Conservation (phyloP, 1,140 invertebrate genomes). For the Lethocerus indicus region DNA sequence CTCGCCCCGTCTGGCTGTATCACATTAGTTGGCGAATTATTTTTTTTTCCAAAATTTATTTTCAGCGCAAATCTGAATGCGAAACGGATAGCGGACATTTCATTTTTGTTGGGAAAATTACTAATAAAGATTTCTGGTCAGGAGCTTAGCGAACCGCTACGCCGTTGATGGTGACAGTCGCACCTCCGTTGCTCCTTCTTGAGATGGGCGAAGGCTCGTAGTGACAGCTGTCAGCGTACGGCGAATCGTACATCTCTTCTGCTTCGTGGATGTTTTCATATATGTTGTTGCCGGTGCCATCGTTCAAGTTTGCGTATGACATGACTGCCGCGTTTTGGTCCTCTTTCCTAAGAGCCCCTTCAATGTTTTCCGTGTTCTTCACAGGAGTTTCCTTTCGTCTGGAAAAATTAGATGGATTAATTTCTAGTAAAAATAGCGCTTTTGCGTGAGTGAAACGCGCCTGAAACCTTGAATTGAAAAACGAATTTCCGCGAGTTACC, state of each 20-base stretch:
- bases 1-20: no score
- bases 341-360: conserved; percentile 66
- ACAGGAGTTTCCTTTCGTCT: conserved; percentile 66
- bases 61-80: no score
- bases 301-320: conserved; percentile 64
- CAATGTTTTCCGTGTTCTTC: conserved; percentile 73
- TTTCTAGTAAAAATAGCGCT: no score
- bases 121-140: no score
- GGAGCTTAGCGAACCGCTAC: conserved; percentile 50
- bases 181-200: conserved; percentile 30
- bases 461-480: no score
- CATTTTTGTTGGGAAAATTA: no score
- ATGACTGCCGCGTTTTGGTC: conserved; percentile 69
- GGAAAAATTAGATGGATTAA: conserved; percentile 21
- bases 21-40: no score
- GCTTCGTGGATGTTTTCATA: conserved; percentile 52
- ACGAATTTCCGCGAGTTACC: no score
- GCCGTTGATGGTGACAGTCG: conserved; percentile 49
- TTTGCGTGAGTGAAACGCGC: no score
- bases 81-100: no score
- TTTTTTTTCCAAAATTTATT: no score
- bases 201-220: conserved; percentile 48
- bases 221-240: conserved; percentile 44
- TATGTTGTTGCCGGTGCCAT: conserved; percentile 37
- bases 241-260: conserved; percentile 52